A percentile compares a stretch with the other conserved stretches of the same genome.
phyloP scores from a whole-genome alignment of 2,888 invertebrate species.

The Elegia similella region DNA sequence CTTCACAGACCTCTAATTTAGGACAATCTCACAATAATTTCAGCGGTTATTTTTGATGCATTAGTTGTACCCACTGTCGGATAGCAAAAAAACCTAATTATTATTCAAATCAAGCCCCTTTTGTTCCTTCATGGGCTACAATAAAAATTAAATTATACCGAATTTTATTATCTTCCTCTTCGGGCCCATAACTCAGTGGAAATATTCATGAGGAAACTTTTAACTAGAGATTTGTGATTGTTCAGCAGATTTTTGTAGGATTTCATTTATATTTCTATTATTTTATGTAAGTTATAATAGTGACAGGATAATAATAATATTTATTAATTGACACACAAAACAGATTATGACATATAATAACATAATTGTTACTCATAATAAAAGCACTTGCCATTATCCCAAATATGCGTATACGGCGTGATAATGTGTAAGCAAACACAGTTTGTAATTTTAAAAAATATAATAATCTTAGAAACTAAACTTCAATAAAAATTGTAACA shows the following conservation, averaged over 20 bases:
- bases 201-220: constrained; percentile 68
- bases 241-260: constrained; percentile 20
- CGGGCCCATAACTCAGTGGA: constrained; percentile 60
- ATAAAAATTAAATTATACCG: constrained; percentile 67
- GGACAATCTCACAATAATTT: constrained; percentile 5
- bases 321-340: no score
- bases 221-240: constrained; percentile 54
- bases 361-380: no score
- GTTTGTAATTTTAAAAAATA: no score
- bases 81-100: constrained; percentile 47
- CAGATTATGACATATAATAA: no score
- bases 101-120: constrained; percentile 61
- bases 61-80: constrained; percentile 29
- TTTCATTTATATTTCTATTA: constrained; percentile 5
- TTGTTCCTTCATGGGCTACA: constrained; percentile 58
- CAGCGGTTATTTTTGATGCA: constrained; percentile 18
- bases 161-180: constrained; percentile 68
- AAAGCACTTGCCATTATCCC: no score
- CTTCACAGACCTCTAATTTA: neutral
- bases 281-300: neutral
- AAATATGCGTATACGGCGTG: no score
- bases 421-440: no score
- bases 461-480: no score
- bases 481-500: no score
- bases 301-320: no score